Conservation (phyloP, 2,888 invertebrate genomes). For the Ctena decussata region DNA sequence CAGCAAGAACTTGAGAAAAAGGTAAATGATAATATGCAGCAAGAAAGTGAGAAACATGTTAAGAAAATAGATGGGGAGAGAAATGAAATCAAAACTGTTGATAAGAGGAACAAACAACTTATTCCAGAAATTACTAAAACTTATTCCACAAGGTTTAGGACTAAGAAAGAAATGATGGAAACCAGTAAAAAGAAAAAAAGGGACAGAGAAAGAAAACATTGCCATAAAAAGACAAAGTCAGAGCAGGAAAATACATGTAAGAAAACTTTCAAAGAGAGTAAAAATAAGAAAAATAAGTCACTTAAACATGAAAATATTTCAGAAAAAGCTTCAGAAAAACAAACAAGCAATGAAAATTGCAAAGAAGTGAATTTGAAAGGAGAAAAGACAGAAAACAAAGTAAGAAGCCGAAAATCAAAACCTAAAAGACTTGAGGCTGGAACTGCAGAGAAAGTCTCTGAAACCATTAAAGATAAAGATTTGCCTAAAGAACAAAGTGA, state of each 20-base stretch:
- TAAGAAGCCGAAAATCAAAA: too few relatives aligned
- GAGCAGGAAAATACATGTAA: background rate
- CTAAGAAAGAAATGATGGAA: background rate
- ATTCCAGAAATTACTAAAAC: background rate
- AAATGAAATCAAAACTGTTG: background rate
- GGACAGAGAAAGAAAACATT: background rate
- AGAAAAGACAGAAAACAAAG: too few relatives aligned
- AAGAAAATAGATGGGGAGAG: background rate
- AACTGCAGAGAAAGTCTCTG: background rate
- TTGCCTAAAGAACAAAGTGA: background rate
- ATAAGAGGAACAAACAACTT: background rate
- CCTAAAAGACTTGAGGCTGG: background rate
- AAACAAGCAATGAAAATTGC: too few relatives aligned
- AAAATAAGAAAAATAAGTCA: too few relatives aligned
- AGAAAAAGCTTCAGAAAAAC: too few relatives aligned
- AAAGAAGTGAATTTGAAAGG: too few relatives aligned
- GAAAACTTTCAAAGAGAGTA: too few relatives aligned
- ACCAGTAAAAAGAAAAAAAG: background rate
- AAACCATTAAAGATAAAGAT: background rate
- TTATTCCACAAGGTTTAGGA: background rate
- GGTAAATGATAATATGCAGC: too few relatives aligned
- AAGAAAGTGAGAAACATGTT: background rate
- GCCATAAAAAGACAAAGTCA: background rate
- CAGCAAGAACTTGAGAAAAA: too few relatives aligned
- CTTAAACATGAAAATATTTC: too few relatives aligned